Percentiles rank a stretch among this genome's conserved stretches.
Evolutionary conservation across 2,113 vertebrate genomes (phyloP).

Genomic region (Gnathonemus longibarbis): DNA sequence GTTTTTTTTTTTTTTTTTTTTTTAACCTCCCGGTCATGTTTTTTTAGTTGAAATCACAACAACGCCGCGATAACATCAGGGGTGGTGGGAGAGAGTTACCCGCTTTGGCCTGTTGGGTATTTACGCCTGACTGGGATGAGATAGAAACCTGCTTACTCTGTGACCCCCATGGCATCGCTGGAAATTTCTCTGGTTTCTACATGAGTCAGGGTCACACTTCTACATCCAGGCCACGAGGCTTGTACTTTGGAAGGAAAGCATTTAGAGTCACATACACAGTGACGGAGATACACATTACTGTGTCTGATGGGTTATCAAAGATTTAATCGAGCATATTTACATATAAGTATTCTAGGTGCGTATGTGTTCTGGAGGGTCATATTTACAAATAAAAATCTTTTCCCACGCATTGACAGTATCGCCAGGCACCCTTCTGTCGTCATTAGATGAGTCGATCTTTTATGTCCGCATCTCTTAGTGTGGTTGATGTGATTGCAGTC

Average conservation of each 20-base stretch:
- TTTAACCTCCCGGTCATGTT: background rate
- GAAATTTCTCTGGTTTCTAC: constrained; percentile 15
- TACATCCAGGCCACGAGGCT: background rate
- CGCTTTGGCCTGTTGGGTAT: background rate
- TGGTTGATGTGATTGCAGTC: background rate
- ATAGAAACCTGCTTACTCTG: constrained; percentile 13
- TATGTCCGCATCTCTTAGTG: background rate
- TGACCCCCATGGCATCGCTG: background rate
- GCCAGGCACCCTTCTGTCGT: background rate
- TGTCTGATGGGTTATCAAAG: background rate
- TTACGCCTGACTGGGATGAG: background rate
- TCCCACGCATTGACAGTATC: background rate
- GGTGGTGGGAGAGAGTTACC: background rate
- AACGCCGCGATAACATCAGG: background rate
- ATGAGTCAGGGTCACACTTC: constrained; percentile 10
- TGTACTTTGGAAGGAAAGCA: background rate
- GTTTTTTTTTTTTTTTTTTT: background rate
- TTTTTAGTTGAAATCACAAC: background rate
- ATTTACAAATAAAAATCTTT: background rate
- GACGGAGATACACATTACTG: background rate
- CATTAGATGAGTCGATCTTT: background rate
- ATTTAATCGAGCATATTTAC: background rate
- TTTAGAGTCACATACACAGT: background rate
- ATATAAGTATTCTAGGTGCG: background rate
- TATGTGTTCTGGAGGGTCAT: background rate